A percentile compares a stretch with the other conserved stretches of the same genome.
phyloP scores from a whole-genome alignment of 2,113 vertebrate species.

The Erythrolamprus reginae region DNA sequence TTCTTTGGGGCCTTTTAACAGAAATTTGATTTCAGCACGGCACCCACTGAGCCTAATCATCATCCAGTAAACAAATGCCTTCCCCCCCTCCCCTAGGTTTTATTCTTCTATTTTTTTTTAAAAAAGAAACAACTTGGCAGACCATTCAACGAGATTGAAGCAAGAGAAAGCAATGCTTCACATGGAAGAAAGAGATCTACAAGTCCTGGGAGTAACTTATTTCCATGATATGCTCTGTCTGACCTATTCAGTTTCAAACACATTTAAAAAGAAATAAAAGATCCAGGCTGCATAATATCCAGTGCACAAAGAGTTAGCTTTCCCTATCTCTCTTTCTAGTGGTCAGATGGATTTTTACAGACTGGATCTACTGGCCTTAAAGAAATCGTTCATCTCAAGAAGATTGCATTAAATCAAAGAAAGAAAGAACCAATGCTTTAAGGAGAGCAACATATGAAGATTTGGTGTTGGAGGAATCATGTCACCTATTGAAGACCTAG shows the following conservation, averaged over 20 bases:
- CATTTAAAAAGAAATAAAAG: neutral
- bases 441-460: neutral
- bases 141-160: conserved; percentile 2
- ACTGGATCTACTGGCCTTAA: neutral
- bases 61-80: conserved; percentile 60
- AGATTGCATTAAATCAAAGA: neutral
- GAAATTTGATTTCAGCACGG: conserved; percentile 67
- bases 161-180: neutral
- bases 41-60: conserved; percentile 59
- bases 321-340: neutral
- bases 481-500: neutral
- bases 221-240: neutral
- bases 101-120: conserved; percentile 22
- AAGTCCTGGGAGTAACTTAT: neutral
- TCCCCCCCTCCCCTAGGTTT: conserved; percentile 36
- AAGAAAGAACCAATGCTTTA: neutral
- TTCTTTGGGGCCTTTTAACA: conserved; percentile 65
- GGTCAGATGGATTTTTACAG: neutral
- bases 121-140: conserved; percentile 13
- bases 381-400: neutral
- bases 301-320: neutral
- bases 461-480: neutral
- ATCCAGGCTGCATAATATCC: neutral
- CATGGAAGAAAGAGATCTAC: neutral
- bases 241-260: neutral